Evolutionary conservation across 2,113 vertebrate species (phyloP).

Genomic region (Prunella himalayana): DNA sequence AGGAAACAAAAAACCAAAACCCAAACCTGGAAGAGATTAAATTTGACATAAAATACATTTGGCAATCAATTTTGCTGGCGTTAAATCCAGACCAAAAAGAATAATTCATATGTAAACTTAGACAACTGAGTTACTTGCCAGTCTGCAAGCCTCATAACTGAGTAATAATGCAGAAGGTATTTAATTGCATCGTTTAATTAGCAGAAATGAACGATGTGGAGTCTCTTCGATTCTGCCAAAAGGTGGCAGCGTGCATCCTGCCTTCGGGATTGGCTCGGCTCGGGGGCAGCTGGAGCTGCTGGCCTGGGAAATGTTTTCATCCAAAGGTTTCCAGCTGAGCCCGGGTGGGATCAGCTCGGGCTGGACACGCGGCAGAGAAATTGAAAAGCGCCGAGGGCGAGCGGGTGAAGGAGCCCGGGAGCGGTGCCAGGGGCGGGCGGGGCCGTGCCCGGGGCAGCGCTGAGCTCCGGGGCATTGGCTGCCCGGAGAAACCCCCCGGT

Average conservation of each 20-base stretch:
- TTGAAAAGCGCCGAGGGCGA: accelerated
- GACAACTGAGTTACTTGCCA: neutral
- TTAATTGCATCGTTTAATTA: neutral
- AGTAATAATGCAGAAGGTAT: neutral
- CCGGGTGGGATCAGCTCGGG: accelerated
- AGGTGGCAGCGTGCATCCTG: constrained; percentile 27
- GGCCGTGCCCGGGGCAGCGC: no score
- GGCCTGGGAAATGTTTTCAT: neutral
- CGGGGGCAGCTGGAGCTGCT: accelerated
- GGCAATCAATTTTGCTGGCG: neutral
- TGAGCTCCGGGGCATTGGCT: accelerated
- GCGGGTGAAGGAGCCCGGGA: neutral
- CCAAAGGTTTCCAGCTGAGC: accelerated
- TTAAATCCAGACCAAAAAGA: neutral
- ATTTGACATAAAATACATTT: neutral
- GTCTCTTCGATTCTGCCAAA: neutral
- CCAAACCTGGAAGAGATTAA: neutral
- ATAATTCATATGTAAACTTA: neutral
- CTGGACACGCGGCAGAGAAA: accelerated
- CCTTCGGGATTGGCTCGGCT: neutral
- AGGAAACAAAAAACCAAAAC: neutral
- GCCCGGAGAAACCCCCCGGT: accelerated
- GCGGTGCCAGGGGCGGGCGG: no score
- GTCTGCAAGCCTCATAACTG: accelerated
- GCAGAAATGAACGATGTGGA: neutral